These are phyloP conservation scores for Lasioglossum baleicum DNA, from an alignment of 1,140 invertebrate species.

Conservation along the genomic window DNA sequence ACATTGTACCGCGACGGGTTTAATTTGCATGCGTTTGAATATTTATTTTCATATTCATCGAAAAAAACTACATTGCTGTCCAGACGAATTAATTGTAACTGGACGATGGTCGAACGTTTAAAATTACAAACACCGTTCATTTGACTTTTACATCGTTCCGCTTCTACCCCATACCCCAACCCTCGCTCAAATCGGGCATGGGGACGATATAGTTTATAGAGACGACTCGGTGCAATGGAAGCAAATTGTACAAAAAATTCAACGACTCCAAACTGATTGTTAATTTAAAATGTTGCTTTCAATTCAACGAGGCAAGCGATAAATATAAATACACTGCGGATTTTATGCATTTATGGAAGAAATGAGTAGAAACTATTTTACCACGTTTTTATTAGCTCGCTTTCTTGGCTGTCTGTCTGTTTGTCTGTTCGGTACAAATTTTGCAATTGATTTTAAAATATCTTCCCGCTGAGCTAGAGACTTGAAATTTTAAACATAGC, in stretches of 20 bases:
- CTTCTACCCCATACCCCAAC: no score
- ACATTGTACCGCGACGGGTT: not conserved
- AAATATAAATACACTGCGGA: no score
- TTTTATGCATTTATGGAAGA: no score
- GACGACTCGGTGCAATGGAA: not conserved
- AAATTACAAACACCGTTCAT: not conserved
- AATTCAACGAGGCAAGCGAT: no score
- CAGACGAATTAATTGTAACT: slow-evolving; percentile 6
- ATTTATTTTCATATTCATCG: slow-evolving; percentile 10
- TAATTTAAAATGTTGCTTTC: not conserved
- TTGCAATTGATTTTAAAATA: no score
- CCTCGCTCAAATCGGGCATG: no score
- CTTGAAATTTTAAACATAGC: no score
- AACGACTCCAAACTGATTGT: not conserved
- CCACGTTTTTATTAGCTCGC: no score
- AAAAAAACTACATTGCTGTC: not conserved
- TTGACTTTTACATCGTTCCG: not conserved
- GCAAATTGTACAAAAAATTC: not conserved
- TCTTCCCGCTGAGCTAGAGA: no score
- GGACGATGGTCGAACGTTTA: not conserved
- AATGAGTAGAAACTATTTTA: no score
- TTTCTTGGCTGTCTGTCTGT: no score
- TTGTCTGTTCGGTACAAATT: no score
- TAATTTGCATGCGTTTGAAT: slow-evolving; percentile 26
- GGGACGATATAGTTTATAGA: not conserved